These are phyloP conservation scores for Esox lucius DNA, from an alignment of 2,797 vertebrate genomes.

Conservation along the genomic window DNA sequence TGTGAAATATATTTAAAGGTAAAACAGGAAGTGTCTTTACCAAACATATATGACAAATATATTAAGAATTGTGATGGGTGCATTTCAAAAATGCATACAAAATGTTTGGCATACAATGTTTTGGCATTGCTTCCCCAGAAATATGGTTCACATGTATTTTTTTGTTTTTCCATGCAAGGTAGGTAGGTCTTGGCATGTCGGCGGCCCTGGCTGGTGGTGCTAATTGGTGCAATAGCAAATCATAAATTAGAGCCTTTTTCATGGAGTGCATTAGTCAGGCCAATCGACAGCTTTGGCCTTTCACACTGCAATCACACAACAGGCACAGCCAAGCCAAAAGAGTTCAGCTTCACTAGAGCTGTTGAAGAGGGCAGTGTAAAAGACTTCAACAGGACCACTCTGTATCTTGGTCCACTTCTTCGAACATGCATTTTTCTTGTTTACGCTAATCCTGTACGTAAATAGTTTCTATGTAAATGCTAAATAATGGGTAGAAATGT, in stretches of 20 bases:
- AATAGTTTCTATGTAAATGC: too few relatives aligned
- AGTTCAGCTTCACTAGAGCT: background rate
- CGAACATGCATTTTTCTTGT: constrained; percentile 28
- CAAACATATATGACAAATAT: too few relatives aligned
- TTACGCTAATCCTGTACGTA: constrained; percentile 34
- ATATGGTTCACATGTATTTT: too few relatives aligned
- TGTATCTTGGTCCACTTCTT: background rate
- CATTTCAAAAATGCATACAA: too few relatives aligned
- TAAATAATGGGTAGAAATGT: too few relatives aligned
- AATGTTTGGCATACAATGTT: too few relatives aligned
- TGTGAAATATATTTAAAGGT: too few relatives aligned
- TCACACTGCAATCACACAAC: constrained; percentile 3
- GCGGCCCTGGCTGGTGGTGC: constrained; percentile 20
- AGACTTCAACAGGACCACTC: background rate
- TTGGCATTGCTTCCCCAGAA: too few relatives aligned
- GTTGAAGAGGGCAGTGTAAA: background rate
- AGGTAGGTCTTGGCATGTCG: too few relatives aligned
- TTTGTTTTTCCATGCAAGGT: too few relatives aligned
- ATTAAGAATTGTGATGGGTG: too few relatives aligned
- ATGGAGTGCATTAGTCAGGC: constrained; percentile 25
- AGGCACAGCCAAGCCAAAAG: background rate
- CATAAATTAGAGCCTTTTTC: constrained; percentile 55
- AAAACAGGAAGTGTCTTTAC: too few relatives aligned
- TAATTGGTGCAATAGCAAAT: constrained; percentile 54
- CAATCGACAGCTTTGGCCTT: constrained; percentile 35